Evolutionary conservation across 1,140 invertebrate genomes (phyloP).

Genomic region (Ceratosolen solmsi): DNA sequence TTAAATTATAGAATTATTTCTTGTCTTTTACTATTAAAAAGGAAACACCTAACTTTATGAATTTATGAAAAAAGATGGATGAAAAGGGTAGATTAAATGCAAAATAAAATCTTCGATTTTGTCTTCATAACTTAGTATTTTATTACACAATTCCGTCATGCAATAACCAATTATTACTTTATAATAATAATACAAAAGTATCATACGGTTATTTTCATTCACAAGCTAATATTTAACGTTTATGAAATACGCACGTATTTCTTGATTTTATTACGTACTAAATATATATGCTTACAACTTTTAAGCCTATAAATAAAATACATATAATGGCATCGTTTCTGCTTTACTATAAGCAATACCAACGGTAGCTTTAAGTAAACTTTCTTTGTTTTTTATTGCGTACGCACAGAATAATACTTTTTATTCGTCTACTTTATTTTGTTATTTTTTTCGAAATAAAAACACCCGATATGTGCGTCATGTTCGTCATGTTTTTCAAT

Average conservation of each 20-base stretch:
- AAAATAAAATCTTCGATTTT: background rate
- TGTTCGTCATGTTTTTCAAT: slow-evolving; percentile 28
- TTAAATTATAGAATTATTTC: background rate
- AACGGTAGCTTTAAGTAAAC: slow-evolving; percentile 30
- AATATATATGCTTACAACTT: slow-evolving; percentile 9
- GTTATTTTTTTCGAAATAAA: background rate
- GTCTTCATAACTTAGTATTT: slow-evolving; percentile 36
- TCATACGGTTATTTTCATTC: slow-evolving; percentile 18
- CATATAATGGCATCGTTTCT: slow-evolving; percentile 40
- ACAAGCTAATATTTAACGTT: slow-evolving; percentile 7
- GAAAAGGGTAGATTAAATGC: background rate
- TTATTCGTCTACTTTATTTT: background rate
- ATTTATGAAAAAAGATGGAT: background rate
- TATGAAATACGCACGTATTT: slow-evolving; percentile 3
- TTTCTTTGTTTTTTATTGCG: slow-evolving; percentile 31
- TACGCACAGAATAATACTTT: slow-evolving; percentile 45
- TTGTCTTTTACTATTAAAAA: background rate
- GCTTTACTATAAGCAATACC: slow-evolving; percentile 24
- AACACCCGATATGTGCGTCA: slow-evolving; percentile 45
- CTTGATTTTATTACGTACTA: background rate
- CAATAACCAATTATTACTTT: slow-evolving; percentile 37
- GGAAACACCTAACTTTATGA: too few relatives aligned
- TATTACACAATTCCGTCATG: slow-evolving; percentile 44
- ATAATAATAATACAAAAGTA: slow-evolving; percentile 50
- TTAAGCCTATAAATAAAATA: slow-evolving; percentile 45